Evolutionary conservation across 2,113 vertebrate species (phyloP).

Genomic region (Tylochromis polylepis): DNA sequence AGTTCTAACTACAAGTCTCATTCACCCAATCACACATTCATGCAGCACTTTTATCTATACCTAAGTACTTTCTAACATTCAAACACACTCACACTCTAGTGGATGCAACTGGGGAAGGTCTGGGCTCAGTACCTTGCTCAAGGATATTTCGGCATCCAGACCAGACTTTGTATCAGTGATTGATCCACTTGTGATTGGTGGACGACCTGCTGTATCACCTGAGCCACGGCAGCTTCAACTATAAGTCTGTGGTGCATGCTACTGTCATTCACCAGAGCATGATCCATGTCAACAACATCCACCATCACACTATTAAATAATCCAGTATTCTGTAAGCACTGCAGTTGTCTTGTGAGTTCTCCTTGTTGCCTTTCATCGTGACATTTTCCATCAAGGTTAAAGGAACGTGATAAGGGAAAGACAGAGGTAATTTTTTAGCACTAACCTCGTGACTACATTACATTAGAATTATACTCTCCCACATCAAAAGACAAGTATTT

Average conservation of each 20-base stretch:
- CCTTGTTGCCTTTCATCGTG: background rate
- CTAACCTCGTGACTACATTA: background rate
- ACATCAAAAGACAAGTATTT: background rate
- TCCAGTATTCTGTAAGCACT: background rate
- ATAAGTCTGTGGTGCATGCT: background rate
- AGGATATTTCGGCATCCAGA: background rate
- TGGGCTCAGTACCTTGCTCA: background rate
- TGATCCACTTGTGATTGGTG: background rate
- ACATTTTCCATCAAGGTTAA: background rate
- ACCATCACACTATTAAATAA: background rate
- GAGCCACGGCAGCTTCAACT: background rate
- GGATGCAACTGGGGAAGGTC: background rate
- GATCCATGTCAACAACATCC: accelerated
- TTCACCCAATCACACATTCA: background rate
- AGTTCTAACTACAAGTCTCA: too few relatives aligned
- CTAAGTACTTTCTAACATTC: too few relatives aligned
- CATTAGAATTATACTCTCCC: background rate
- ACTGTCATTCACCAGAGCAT: background rate
- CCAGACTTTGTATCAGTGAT: background rate
- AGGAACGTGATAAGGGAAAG: background rate
- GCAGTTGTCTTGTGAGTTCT: background rate
- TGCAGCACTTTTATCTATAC: too few relatives aligned
- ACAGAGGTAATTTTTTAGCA: background rate
- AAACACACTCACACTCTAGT: background rate
- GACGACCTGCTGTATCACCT: background rate